phyloP scores from a whole-genome alignment of 2,113 vertebrate genomes.

The Saccopteryx bilineata region DNA sequence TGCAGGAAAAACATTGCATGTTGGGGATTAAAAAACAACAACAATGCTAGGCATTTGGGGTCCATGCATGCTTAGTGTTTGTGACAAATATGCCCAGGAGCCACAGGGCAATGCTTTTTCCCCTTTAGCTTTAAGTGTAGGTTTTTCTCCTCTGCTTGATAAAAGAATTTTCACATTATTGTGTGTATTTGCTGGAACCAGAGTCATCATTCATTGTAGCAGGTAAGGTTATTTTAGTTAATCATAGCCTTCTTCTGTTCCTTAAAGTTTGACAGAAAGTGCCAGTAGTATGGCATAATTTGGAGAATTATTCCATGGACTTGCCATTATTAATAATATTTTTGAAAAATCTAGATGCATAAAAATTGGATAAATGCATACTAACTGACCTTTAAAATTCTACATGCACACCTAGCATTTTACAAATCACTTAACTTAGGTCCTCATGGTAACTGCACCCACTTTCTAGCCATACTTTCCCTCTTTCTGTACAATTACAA shows the following conservation, averaged over 20 bases:
- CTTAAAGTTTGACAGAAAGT: conserved; percentile 64
- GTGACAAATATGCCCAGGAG: conserved; percentile 55
- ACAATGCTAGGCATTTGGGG: conserved; percentile 53
- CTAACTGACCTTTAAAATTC: conserved; percentile 57
- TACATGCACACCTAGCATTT: background rate
- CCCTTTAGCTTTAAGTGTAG: conserved; percentile 19
- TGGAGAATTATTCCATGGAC: conserved; percentile 35
- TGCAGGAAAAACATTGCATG: conserved; percentile 66
- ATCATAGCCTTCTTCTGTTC: conserved; percentile 43
- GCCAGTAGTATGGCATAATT: background rate
- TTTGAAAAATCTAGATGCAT: conserved; percentile 52
- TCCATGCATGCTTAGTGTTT: conserved; percentile 70
- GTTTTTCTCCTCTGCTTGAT: conserved; percentile 66
- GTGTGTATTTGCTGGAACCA: conserved; percentile 43
- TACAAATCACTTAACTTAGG: background rate
- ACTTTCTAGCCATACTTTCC: background rate
- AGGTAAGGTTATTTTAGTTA: conserved; percentile 64
- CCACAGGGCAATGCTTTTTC: background rate
- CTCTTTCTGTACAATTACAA: background rate
- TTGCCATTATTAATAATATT: conserved; percentile 52
- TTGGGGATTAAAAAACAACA: conserved; percentile 67
- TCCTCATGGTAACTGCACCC: background rate
- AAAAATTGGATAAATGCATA: background rate
- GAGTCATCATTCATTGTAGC: conserved; percentile 39
- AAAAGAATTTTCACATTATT: conserved; percentile 57